Evolutionary conservation across 1,140 invertebrate species (phyloP).

Genomic region (Apis cerana): DNA sequence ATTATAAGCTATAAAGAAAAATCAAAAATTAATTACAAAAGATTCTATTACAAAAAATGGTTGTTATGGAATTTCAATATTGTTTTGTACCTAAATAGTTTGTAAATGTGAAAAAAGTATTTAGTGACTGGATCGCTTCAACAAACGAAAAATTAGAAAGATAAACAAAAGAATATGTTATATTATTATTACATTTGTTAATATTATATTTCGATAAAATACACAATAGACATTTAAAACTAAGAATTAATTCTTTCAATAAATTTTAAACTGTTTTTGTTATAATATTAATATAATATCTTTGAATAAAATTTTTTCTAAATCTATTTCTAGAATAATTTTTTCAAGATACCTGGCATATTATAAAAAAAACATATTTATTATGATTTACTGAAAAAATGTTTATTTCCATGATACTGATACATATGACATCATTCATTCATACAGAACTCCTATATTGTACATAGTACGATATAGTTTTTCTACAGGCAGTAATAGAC

Average conservation of each 20-base stretch:
- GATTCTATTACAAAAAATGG: slow-evolving; percentile 18
- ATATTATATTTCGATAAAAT: slow-evolving; percentile 64
- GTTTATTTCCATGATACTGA: slow-evolving; percentile 76
- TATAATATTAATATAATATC: slow-evolving; percentile 63
- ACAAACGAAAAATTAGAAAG: slow-evolving; percentile 30
- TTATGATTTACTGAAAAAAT: slow-evolving; percentile 76
- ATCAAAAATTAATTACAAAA: slow-evolving; percentile 1
- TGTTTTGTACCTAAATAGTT: slow-evolving; percentile 64
- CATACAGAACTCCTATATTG: slow-evolving; percentile 71
- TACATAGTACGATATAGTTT: slow-evolving; percentile 74
- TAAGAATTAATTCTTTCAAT: slow-evolving; percentile 64
- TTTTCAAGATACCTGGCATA: not conserved
- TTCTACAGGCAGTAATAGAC: slow-evolving; percentile 64
- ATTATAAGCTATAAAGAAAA: not conserved
- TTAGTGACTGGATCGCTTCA: slow-evolving; percentile 40
- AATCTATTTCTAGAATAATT: slow-evolving; percentile 24
- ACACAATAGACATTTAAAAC: slow-evolving; percentile 50
- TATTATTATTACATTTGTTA: slow-evolving; percentile 59
- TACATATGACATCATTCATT: slow-evolving; percentile 69
- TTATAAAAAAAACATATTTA: not conserved
- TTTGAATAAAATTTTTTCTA: slow-evolving; percentile 71
- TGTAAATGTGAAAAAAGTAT: slow-evolving; percentile 33
- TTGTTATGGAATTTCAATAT: slow-evolving; percentile 53
- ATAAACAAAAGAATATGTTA: slow-evolving; percentile 38
- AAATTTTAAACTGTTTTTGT: slow-evolving; percentile 69